Evolutionary conservation across 2,888 invertebrate genomes (phyloP), one percentile per base, ranked within the genome.

Genomic region (Psylliodes chrysocephalus): DNA sequence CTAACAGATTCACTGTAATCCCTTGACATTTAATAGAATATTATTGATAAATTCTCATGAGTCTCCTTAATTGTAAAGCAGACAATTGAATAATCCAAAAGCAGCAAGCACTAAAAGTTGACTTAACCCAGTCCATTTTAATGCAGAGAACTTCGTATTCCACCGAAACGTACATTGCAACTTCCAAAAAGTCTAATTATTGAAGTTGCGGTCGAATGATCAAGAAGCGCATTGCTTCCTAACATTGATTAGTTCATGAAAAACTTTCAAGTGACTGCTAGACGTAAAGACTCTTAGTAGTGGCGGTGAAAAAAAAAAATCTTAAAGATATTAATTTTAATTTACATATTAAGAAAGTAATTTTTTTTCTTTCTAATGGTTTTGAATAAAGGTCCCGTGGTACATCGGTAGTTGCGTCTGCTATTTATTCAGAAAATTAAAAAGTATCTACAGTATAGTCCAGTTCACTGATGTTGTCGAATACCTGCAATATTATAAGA

Each of bases 211-310:
- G 74, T 72, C 72, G 70, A 69, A 71, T 73, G 72, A 74, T 74
- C 75, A 73, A 57, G 73, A 68, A 68, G 71, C 67, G 73, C 74
- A 75, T 72, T 73, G 72, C 75, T 73, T 74, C 71, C 72, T 73
- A 75, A 77, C 78, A 75, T 76, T 79, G 78, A 79, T 78, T 79
- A 76, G 76, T 77, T 77, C 74, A 72, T 72, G 74, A 75, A 78
- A 79, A 79, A 78, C 70, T 77, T 75, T 74, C 72, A 69, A 78
- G 76, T 75, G 76, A 75, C 77, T 75, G 33, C 33, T 30, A 46
- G 44, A 40, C 73, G 74, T 72, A 69, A 72, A 73, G 76, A 74
- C 75, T 75, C 74, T 75, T 19, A 17, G 44, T 18, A 8, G 8
- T 8, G 8, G 10, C 1, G 18, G 4, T 18, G 17, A 3, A 44